phyloP scores from a whole-genome alignment of 2,888 invertebrate genomes.

The Diarsia rubi region DNA sequence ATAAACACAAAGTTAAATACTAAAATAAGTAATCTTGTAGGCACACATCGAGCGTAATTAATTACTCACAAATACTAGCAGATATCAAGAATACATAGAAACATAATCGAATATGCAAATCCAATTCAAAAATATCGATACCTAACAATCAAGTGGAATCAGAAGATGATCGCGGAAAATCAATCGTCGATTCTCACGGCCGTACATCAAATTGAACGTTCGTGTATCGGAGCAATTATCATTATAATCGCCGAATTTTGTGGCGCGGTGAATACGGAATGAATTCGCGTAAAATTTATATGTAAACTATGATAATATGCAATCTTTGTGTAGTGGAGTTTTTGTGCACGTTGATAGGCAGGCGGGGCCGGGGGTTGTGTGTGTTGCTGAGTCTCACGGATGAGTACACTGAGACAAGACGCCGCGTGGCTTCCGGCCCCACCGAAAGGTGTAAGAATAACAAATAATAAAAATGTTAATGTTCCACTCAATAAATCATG shows the following conservation, averaged over 20 bases:
- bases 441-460: constrained; percentile 90
- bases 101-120: constrained; percentile 79
- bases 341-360: constrained; percentile 77
- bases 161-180: constrained; percentile 85
- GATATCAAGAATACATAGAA: constrained; percentile 51
- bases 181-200: constrained; percentile 89
- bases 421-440: constrained; percentile 90
- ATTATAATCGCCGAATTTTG: constrained; percentile 88
- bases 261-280: constrained; percentile 87
- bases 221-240: constrained; percentile 88
- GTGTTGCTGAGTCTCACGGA: constrained; percentile 87
- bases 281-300: constrained; percentile 90
- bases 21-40: constrained; percentile 30
- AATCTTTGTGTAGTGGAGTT: constrained; percentile 83
- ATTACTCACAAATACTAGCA: constrained; percentile 42
- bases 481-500: constrained; percentile 92
- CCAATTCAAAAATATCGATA: constrained; percentile 73
- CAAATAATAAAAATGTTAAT: constrained; percentile 92
- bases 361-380: constrained; percentile 80
- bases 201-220: constrained; percentile 87
- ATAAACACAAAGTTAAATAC: constrained; percentile 22
- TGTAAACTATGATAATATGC: constrained; percentile 90
- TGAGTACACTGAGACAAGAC: constrained; percentile 88
- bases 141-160: constrained; percentile 79
- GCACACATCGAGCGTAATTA: constrained; percentile 42